Conservation (phyloP, 2,888 invertebrate species). For the Erebia palarica region DNA sequence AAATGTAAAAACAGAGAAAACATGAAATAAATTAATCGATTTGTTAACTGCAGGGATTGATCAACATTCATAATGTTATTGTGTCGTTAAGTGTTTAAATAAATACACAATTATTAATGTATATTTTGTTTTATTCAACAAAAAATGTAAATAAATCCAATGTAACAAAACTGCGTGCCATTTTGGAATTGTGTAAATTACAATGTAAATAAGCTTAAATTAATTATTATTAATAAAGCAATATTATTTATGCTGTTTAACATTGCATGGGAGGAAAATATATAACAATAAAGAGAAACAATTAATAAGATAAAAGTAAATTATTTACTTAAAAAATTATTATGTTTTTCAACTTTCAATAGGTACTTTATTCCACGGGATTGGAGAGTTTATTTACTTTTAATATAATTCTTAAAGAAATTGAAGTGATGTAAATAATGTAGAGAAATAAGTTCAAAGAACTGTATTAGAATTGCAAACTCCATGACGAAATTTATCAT, state of each 20-base stretch:
- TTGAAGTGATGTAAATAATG: constrained; percentile 19
- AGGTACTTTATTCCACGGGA: background rate
- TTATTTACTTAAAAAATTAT: background rate
- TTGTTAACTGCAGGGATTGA: too few species aligned
- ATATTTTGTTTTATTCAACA: constrained; percentile 6
- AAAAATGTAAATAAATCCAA: constrained; percentile 1
- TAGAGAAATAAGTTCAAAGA: constrained; percentile 8
- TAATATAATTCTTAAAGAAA: background rate
- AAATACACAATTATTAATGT: background rate
- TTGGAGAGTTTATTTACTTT: background rate
- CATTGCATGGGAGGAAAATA: background rate
- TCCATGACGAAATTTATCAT: background rate
- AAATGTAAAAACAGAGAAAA: background rate
- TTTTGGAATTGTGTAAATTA: constrained; percentile 36
- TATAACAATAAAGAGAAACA: background rate
- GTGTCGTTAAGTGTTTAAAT: too few species aligned
- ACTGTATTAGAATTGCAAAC: background rate
- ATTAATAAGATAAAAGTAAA: background rate
- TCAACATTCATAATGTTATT: too few species aligned
- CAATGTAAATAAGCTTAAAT: constrained; percentile 26
- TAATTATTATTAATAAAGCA: background rate
- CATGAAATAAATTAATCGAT: background rate
- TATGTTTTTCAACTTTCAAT: background rate
- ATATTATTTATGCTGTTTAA: background rate
- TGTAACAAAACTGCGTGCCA: constrained; percentile 28